These are phyloP conservation scores for Digitonthophagus gazella DNA, from an alignment of 2,888 invertebrate species.

Conservation along the genomic window DNA sequence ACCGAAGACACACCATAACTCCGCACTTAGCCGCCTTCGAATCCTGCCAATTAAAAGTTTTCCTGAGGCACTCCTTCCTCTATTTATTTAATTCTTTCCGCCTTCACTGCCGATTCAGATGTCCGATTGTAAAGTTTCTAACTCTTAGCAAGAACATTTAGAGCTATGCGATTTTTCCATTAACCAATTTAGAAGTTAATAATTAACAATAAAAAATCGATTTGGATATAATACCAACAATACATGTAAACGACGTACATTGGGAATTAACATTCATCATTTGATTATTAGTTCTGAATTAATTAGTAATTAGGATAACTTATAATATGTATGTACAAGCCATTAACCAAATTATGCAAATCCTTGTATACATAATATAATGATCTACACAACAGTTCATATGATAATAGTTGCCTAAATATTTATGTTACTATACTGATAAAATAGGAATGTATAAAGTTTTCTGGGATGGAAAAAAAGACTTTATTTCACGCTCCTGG, in stretches of 20 bases:
- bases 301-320: too few relatives aligned
- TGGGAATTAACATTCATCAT: too few relatives aligned
- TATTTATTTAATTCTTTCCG: slow-evolving; percentile 23
- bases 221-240: too few relatives aligned
- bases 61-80: neutral
- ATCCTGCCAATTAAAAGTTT: slow-evolving; percentile 24
- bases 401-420: too few relatives aligned
- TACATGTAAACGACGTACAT: too few relatives aligned
- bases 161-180: neutral
- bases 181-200: neutral
- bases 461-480: neutral
- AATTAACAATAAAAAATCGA: too few relatives aligned
- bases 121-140: neutral
- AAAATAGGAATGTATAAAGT: neutral
- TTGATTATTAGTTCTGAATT: too few relatives aligned
- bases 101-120: neutral
- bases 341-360: too few relatives aligned
- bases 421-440: too few relatives aligned
- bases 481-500: neutral
- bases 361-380: too few relatives aligned
- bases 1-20: slow-evolving; percentile 13
- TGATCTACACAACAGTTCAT: too few relatives aligned
- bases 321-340: too few relatives aligned
- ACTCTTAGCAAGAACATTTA: neutral
- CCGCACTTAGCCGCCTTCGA: slow-evolving; percentile 2